Base-by-base conservation (phyloP, 2,888 invertebrate genomes). In the Mesochorus sp. region DNA sequence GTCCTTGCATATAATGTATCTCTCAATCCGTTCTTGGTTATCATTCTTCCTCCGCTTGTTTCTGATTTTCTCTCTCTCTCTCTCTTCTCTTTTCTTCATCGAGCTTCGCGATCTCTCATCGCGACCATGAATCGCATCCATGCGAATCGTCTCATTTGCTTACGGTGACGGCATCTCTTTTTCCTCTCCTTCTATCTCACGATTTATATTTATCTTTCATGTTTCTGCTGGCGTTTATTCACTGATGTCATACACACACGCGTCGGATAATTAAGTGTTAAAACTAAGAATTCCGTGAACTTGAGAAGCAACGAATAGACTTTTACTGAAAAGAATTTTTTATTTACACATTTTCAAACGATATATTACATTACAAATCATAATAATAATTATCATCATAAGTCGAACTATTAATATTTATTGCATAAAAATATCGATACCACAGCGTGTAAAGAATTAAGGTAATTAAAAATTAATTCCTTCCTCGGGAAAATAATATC, bases 101-200 rank as follows among this genome's bases (percentile, higher is more conserved):
- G 53, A 5, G 12, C 14, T 28, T 26, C 44, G 42, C 42, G 59
- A 59, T 57, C 28, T 49, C 39, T 39, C 57, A 10, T 37, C 5
- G 10, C 31, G 49, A 39, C 44, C 72, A 68, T 62, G 68, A 73
- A 73, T 68, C 61, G 66, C 31, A 26, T 55, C 55, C 62, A 39
- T 62, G 49, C 51, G 70, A 59, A 64, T 80, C 76, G 68, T 72
- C 64, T 76, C 68, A 51, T 72, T 78, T 78, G 71, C 75, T 73
- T 70, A 72, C 64, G 53, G 39, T 67, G 71, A 74, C 71, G 64
- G 55, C 68, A 75, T 70, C 59, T 47, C 21, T 21, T 21, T 14
- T 47, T 21, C 3, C 21, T 21, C 19, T 10, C 47, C 14, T 24
- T 67, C 49, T 76, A 24, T 34, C 34, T 28, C 24, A 1, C 12